Conservation (phyloP, 1,140 invertebrate species). For the Anastrepha ludens region DNA sequence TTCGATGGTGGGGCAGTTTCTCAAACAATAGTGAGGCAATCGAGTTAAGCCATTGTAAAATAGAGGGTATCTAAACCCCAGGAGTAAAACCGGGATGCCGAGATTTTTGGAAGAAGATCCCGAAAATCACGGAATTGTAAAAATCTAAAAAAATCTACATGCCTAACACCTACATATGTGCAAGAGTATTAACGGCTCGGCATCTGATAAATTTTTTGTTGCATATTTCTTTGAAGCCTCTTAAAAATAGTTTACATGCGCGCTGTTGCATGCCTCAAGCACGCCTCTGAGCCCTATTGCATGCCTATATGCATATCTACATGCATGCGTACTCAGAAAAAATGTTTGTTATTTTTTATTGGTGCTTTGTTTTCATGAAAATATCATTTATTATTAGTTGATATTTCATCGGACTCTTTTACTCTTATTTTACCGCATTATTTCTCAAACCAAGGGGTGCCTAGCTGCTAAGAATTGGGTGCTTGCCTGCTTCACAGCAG, state of each 20-base stretch:
- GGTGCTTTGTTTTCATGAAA: slow-evolving; percentile 37
- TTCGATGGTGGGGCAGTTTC: no score
- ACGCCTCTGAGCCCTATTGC: not conserved
- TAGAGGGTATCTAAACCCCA: no score
- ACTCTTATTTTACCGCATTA: slow-evolving; percentile 20
- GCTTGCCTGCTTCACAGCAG: not conserved
- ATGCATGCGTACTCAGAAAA: not conserved
- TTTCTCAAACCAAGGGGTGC: slow-evolving; percentile 34
- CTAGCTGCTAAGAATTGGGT: slow-evolving; percentile 11
- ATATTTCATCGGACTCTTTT: not conserved
- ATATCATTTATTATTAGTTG: slow-evolving; percentile 1
- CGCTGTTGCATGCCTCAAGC: slow-evolving; percentile 46
- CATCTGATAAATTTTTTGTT: slow-evolving; percentile 33
- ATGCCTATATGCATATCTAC: not conserved
- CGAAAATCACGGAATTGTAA: no score
- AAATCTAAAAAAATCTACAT: no score
- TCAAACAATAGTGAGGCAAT: no score
- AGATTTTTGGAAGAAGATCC: no score
- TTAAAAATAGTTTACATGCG: slow-evolving; percentile 48
- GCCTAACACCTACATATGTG: no score
- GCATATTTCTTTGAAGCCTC: slow-evolving; percentile 36
- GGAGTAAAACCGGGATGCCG: no score
- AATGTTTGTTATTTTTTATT: slow-evolving; percentile 20
- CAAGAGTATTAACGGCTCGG: not conserved
- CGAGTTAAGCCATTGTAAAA: no score